Evolutionary conservation across 2,888 invertebrate genomes (phyloP), one percentile per base, ranked within the genome.

Genomic region (Polia nebulosa): DNA sequence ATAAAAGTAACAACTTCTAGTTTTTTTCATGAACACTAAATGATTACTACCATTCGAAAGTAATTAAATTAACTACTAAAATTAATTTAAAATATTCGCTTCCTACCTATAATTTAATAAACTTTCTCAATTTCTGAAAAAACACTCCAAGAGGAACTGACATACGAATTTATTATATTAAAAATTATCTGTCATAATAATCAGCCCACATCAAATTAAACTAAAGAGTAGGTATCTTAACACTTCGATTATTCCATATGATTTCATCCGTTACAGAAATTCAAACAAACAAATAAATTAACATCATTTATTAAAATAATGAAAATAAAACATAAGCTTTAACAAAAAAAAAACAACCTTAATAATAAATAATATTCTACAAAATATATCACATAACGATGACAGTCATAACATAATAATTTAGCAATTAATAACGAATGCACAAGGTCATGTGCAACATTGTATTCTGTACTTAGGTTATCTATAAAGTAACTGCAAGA

Each of bases 281-380:
- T 51, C 0, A 64, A 64, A 72, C 11, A 34, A 36, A 41, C 6
- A 41, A 27, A 45, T 45, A 11, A 32, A 15, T 45, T 63, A 1
- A 9, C 51, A 51, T 0, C 9, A 32, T 72, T 73, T 73, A 71
- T 71, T 65, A 15, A 44, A 64, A 51, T 32, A 64, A 36, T 57
- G 5, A 8, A 39, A 13, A 29, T 22, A 36, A 41, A 72, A 41
- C 25, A 25, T 59, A 36, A 32, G 20, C 32, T 11, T 51, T 51
- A 56, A 55, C 27, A 63, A 51, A 63, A 63, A 45, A 15, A n/a
- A n/a, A n/a, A n/a, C n/a, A 34, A 29, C 15, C 5, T 11, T 6
- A 45, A 4, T 2, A n/a, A 25, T n/a, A 11, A 22, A 45, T 36
- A 22, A 15, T 20, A 60, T n/a, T 32, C 17, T 44, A 64, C 5